Evolutionary conservation across 2,888 invertebrate genomes (phyloP), one percentile per base, ranked within the genome.

Genomic region (Lepidochitona cinerea): DNA sequence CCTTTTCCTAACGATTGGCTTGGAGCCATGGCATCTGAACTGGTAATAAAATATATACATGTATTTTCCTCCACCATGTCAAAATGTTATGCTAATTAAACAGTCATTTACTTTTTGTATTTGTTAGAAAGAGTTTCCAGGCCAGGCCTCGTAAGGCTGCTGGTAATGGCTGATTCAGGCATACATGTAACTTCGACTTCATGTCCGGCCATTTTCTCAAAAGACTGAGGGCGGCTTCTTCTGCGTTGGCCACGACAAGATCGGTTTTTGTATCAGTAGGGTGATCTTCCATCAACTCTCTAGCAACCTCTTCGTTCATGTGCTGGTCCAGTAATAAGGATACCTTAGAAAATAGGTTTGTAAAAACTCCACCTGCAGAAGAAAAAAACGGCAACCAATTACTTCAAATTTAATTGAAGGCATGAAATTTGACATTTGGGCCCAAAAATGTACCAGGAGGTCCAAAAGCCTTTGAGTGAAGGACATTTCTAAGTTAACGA

Each of bases 191-290:
- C 74, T 90, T 90, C 52, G 77, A 79, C 73, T 88, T 89, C 87
- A 90, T 87, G 37, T 89, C 89, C 26, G 90, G 90, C 88, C 90
- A 89, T 79, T 87, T 86, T 72, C 85, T 84, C 71, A 90, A 78
- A 59, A 90, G 73, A 71, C 85, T 84, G 18, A 89, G 75, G n/a
- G 86, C 84, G 7, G 88, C 90, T 70, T 89, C 90, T 71, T 88
- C 84, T 18, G 87, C 86, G 64, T 82, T 81, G 53, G 88, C 87
- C 52, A 89, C 80, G 26, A 90, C 79, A 5, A 89, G 79, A 71
- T 90, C 90, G 49, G 89, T 86, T 73, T 89, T 88, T 4, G 90
- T 90, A 66, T 86, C 87, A 14, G 78, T 0, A 84, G 84, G n/a
- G 23, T 82, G 83, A 52, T 89, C 89, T 68, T 89, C 89, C 68